These are phyloP conservation scores for Priocnemis perturbator DNA, from an alignment of 2,888 invertebrate genomes.

Conservation along the genomic window DNA sequence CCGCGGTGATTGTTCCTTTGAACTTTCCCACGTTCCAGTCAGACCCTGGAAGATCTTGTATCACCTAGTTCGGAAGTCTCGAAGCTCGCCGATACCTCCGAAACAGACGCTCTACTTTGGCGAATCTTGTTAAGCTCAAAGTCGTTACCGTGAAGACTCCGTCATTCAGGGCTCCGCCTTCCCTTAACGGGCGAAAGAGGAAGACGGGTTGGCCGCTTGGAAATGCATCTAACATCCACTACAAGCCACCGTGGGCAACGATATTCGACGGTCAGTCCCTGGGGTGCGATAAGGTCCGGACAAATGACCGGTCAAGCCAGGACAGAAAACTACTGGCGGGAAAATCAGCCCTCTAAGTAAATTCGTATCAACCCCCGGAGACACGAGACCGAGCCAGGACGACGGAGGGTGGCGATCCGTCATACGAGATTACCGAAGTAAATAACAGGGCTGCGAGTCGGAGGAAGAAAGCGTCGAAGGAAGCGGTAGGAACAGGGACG, in stretches of 20 bases:
- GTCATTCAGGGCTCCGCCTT: too few relatives aligned
- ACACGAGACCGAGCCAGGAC: conserved; percentile 25
- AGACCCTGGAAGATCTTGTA: too few relatives aligned
- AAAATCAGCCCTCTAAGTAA: conserved; percentile 74
- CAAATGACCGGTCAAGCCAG: conserved; percentile 70
- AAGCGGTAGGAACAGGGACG: conserved; percentile 17
- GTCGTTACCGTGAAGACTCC: conserved; percentile 7
- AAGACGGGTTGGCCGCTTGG: conserved; percentile 33
- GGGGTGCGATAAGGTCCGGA: conserved; percentile 73
- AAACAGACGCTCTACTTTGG: conserved; percentile 1
- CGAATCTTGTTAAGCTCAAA: conserved; percentile 34
- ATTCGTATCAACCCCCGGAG: conserved; percentile 73
- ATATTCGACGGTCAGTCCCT: conserved; percentile 60
- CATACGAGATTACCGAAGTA: conserved; percentile 73
- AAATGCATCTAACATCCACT: conserved; percentile 52
- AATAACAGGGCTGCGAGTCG: conserved; percentile 59
- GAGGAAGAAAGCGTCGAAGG: conserved; percentile 27
- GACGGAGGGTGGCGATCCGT: conserved; percentile 63
- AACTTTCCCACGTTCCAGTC: too few relatives aligned
- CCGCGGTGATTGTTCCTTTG: too few relatives aligned
- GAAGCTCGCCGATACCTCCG: too few relatives aligned
- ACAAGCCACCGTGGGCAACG: conserved; percentile 39
- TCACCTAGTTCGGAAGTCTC: too few relatives aligned
- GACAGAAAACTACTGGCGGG: conserved; percentile 67
- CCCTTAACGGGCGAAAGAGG: background rate